These are phyloP conservation scores for Cervus canadensis DNA, from an alignment of 2,113 vertebrate species.

Conservation along the genomic window DNA sequence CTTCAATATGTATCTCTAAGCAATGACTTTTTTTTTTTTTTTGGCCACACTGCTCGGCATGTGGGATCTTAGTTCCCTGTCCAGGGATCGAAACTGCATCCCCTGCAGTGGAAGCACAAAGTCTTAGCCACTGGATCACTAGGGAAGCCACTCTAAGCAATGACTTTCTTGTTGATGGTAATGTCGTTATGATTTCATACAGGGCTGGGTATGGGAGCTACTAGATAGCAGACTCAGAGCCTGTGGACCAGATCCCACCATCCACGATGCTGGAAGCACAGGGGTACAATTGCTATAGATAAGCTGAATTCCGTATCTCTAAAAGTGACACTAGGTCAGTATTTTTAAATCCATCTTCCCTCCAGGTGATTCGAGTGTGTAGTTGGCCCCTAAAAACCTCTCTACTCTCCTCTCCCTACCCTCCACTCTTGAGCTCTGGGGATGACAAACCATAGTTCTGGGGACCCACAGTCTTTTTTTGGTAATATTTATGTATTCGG, in stretches of 20 bases:
- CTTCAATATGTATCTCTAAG: background rate
- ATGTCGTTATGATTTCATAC: background rate
- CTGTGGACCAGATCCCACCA: background rate
- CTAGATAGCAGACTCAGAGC: background rate
- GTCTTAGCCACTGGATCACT: background rate
- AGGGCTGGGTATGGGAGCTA: background rate
- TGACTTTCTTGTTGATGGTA: background rate
- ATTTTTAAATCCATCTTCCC: background rate
- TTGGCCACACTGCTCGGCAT: background rate
- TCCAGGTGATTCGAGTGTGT: background rate
- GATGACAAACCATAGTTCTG: background rate
- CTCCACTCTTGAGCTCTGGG: background rate
- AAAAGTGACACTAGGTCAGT: background rate
- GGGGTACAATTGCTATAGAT: background rate
- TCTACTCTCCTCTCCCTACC: background rate
- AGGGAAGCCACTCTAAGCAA: background rate
- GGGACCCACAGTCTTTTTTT: background rate
- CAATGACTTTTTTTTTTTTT: background rate
- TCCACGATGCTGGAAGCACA: accelerated
- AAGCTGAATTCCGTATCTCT: background rate
- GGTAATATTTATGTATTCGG: background rate
- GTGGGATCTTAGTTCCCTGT: background rate
- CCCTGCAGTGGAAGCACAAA: background rate
- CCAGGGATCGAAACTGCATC: background rate
- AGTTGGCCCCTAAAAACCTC: background rate